These are phyloP conservation scores for Apotomis capreana DNA, from an alignment of 2,888 invertebrate genomes.

Conservation along the genomic window DNA sequence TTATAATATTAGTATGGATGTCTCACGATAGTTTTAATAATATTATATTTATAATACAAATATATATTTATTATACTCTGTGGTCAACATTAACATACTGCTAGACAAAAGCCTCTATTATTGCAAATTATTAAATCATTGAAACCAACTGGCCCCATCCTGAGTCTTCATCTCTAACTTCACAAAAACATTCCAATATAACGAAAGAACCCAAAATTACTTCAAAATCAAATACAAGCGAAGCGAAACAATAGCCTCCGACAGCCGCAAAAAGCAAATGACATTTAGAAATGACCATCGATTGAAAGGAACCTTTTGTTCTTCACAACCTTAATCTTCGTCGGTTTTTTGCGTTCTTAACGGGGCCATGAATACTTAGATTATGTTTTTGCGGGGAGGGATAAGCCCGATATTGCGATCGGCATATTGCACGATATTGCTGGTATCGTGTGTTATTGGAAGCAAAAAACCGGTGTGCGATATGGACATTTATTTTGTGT, in stretches of 20 bases:
- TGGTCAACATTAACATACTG: no score
- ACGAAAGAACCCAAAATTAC: background rate
- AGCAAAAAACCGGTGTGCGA: background rate
- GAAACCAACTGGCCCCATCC: no score
- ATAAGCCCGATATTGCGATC: conserved; percentile 26
- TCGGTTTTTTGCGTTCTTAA: conserved; percentile 10
- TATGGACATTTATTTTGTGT: background rate
- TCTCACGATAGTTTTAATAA: no score
- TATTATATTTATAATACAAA: no score
- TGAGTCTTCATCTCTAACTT: no score
- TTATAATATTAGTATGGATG: no score
- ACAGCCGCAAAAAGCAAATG: conserved; percentile 3
- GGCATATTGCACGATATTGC: conserved; percentile 14
- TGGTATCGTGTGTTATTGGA: conserved; percentile 12
- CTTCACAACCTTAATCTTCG: conserved; percentile 18
- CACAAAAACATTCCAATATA: no score
- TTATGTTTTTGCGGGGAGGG: conserved; percentile 24
- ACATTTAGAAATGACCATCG: background rate
- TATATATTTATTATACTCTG: no score
- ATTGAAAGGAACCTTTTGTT: conserved; percentile 11
- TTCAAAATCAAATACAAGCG: background rate
- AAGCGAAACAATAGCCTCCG: background rate
- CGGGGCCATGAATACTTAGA: conserved; percentile 7
- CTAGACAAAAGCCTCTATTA: no score
- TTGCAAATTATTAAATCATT: no score